Conservation (phyloP, 2,888 invertebrate genomes). For the Napeogenes inachia region DNA sequence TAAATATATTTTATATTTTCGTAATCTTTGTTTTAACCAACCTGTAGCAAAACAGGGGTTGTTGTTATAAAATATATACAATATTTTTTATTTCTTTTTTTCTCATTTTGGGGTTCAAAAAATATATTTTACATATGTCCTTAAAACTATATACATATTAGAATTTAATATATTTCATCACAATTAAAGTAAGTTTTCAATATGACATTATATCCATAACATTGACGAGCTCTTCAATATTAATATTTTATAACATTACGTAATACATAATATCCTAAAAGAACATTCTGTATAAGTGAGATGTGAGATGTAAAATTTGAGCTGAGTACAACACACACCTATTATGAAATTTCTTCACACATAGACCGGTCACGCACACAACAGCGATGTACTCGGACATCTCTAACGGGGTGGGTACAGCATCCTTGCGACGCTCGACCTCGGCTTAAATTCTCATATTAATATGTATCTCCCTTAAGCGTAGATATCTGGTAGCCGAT, state of each 20-base stretch:
- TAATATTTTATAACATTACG: conserved; percentile 2
- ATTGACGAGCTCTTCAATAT: too few species aligned
- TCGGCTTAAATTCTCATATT: conserved; percentile 73
- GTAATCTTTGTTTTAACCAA: not conserved
- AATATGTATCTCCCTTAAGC: conserved; percentile 71
- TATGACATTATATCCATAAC: too few species aligned
- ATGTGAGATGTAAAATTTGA: conserved; percentile 76
- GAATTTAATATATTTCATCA: too few species aligned
- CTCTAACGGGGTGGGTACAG: conserved; percentile 53
- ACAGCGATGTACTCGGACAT: conserved; percentile 59
- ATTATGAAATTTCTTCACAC: conserved; percentile 72
- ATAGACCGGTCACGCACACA: conserved; percentile 47
- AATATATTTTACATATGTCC: too few species aligned
- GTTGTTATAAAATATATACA: too few species aligned
- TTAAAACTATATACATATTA: too few species aligned
- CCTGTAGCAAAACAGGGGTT: too few species aligned
- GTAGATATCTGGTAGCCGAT: conserved; percentile 58
- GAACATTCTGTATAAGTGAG: conserved; percentile 55
- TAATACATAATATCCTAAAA: not conserved
- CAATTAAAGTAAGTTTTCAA: too few species aligned
- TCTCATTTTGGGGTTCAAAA: too few species aligned
- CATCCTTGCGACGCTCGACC: conserved; percentile 64
- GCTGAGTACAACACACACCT: conserved; percentile 68
- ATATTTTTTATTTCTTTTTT: too few species aligned
- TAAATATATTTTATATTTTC: not conserved